These are phyloP conservation scores for Thermophis baileyi DNA, from an alignment of 2,113 vertebrate species.

Conservation along the genomic window DNA sequence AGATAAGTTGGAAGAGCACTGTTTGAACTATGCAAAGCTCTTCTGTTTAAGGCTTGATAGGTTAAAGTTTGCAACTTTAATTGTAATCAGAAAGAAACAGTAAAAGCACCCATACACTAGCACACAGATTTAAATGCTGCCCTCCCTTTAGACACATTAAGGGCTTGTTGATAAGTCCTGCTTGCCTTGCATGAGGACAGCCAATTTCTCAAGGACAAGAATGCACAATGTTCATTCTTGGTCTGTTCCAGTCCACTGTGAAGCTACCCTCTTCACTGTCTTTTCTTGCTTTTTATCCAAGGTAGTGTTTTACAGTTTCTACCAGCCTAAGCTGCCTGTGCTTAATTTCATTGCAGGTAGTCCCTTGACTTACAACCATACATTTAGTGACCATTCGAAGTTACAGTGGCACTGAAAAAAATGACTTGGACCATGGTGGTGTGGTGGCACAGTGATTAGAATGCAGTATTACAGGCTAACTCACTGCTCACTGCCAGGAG, in stretches of 20 bases:
- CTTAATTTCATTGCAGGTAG: neutral
- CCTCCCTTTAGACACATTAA: neutral
- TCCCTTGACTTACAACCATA: neutral
- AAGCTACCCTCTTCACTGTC: neutral
- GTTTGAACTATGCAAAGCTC: neutral
- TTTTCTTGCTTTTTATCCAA: neutral
- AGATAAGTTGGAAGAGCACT: neutral
- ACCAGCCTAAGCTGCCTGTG: neutral
- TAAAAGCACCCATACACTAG: neutral
- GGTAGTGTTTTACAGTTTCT: neutral
- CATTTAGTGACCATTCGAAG: neutral
- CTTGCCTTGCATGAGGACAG: neutral
- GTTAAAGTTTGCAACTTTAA: neutral
- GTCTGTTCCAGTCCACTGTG: neutral
- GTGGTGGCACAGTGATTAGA: too few species aligned
- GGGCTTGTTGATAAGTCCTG: neutral
- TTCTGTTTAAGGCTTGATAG: neutral
- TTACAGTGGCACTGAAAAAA: neutral
- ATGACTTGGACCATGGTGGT: neutral
- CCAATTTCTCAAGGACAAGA: neutral
- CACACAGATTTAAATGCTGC: neutral
- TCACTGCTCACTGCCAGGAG: too few species aligned
- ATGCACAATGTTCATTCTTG: neutral
- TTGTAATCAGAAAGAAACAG: neutral
- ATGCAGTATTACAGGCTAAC: too few species aligned